Percentiles rank a stretch among this genome's conserved stretches.
Conservation (phyloP, 2,113 vertebrate species). For the Nanorana parkeri region DNA sequence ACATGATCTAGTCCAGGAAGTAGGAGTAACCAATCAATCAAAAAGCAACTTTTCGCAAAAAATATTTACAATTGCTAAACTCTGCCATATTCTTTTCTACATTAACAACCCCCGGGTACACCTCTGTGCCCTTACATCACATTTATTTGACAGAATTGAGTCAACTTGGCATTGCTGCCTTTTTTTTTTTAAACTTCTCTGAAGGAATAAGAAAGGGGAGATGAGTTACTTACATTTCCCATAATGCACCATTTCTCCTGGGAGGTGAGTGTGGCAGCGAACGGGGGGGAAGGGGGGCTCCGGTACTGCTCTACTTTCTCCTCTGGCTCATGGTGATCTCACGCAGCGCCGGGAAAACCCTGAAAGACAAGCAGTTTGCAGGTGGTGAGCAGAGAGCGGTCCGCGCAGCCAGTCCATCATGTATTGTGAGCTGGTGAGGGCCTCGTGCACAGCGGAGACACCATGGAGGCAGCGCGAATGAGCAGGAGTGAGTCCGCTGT, state of each 20-base stretch:
- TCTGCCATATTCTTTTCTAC: too few species aligned
- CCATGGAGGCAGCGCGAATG: conserved; percentile 70
- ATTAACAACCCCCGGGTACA: too few species aligned
- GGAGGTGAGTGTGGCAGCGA: conserved; percentile 63
- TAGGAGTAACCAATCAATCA: too few species aligned
- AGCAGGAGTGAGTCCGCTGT: conserved; percentile 77
- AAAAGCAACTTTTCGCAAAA: too few species aligned
- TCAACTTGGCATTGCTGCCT: too few species aligned
- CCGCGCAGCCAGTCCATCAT: conserved; percentile 74
- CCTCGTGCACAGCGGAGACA: conserved; percentile 72
- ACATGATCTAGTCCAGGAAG: too few species aligned
- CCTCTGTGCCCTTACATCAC: too few species aligned
- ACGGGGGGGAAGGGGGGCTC: conserved; percentile 67
- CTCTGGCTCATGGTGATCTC: conserved; percentile 69
- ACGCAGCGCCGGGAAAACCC: conserved; percentile 63
- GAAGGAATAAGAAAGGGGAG: too few species aligned
- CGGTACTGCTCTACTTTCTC: conserved; percentile 65
- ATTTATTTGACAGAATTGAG: too few species aligned
- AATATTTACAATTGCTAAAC: too few species aligned
- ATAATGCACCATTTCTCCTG: conserved; percentile 65
- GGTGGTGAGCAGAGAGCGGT: conserved; percentile 67
- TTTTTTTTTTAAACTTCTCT: too few species aligned
- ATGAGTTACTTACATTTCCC: conserved; percentile 62
- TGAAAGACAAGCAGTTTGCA: conserved; percentile 69
- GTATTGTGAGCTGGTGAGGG: conserved; percentile 78